phyloP scores from a whole-genome alignment of 2,797 vertebrate species.

The Dendrocincla tyrannina region DNA sequence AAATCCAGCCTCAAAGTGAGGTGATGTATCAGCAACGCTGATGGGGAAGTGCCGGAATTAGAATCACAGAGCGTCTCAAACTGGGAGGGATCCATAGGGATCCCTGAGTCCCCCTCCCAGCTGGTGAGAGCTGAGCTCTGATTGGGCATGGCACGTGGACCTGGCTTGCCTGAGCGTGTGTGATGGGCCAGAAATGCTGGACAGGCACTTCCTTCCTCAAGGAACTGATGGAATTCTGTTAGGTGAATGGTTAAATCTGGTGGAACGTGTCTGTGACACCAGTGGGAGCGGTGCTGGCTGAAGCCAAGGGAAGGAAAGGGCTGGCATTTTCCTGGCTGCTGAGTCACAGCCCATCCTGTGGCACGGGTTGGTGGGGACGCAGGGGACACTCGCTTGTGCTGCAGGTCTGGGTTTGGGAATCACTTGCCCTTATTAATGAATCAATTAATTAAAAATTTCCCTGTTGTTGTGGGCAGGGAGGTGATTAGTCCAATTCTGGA shows the following conservation, averaged over 20 bases:
- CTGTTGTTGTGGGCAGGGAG: background rate
- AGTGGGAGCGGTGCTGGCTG: background rate
- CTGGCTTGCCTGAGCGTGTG: accelerated
- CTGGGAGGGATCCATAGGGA: accelerated
- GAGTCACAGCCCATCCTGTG: background rate
- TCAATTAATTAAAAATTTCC: no score
- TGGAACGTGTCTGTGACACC: conserved; percentile 6
- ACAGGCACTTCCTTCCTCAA: background rate
- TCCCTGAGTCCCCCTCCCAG: background rate
- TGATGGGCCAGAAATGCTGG: background rate
- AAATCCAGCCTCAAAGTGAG: accelerated
- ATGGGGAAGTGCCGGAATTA: accelerated
- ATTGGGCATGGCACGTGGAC: background rate
- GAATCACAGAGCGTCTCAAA: accelerated
- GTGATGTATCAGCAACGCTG: accelerated
- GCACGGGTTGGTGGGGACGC: background rate
- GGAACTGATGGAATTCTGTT: background rate
- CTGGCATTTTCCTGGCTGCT: background rate
- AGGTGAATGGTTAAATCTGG: background rate
- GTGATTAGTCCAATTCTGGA: conserved; percentile 34
- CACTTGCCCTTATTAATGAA: background rate
- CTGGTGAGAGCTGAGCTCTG: background rate
- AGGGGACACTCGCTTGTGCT: background rate
- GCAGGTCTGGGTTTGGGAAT: conserved; percentile 18
- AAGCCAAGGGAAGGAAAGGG: background rate